phyloP scores from a whole-genome alignment of 2,797 vertebrate genomes.

The Tympanoctomys barrerae region DNA sequence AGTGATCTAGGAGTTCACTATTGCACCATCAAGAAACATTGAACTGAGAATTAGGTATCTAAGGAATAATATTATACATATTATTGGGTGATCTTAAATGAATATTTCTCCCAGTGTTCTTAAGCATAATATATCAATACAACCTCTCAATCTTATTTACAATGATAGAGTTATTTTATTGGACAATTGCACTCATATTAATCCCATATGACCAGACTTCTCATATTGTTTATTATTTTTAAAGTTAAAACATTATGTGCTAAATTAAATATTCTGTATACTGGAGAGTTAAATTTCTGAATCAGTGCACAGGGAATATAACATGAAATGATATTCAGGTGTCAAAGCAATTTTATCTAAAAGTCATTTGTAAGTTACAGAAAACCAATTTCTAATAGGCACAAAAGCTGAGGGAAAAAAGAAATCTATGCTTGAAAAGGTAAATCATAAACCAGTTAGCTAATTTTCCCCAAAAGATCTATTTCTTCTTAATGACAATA shows the following conservation, averaged over 20 bases:
- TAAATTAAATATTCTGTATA: not conserved
- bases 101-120: not conserved
- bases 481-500: conserved; percentile 78
- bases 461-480: conserved; percentile 72
- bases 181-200: not conserved
- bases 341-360: not conserved
- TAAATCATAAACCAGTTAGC: conserved; percentile 64
- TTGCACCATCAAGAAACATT: not conserved
- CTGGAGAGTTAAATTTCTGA: not conserved
- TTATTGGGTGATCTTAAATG: not conserved
- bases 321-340: not conserved
- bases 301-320: not conserved
- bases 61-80: not conserved
- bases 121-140: not conserved
- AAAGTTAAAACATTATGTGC: not conserved
- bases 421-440: conserved; percentile 41
- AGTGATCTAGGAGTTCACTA: not conserved
- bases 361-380: conserved; percentile 7
- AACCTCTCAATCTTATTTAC: not conserved
- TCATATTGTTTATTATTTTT: not conserved
- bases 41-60: not conserved
- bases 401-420: not conserved
- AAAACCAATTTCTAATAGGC: conserved; percentile 27
- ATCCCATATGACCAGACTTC: not conserved
- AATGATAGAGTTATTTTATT: not conserved